Evolutionary conservation across 1,140 invertebrate genomes (phyloP), one percentile per base, ranked within the genome.

Genomic region (Drosophila nigrodunni): DNA sequence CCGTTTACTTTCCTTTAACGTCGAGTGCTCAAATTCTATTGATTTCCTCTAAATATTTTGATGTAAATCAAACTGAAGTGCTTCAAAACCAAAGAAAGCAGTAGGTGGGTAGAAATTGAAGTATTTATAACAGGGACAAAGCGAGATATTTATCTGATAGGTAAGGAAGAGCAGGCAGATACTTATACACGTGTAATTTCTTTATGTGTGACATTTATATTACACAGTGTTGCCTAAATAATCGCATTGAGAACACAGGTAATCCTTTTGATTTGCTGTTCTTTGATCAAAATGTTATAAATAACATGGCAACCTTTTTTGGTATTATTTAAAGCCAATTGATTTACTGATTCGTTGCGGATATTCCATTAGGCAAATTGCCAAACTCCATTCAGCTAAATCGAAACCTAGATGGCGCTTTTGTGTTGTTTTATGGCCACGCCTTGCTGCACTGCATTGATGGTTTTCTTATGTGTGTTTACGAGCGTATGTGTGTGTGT

Each of bases 301-400:
- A 60, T 68, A 59, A 58, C 13, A 41, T 50, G 35, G 11, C 15
- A 50, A 41, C 34, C 18, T 67, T 66, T 30, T 57, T 66, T 35
- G 8, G 9, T 9, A 66, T 25, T 46, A 47, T 37, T 47, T 43
- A 10, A 47, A 34, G 50, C 35, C 60, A 71, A 71, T 71, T 65
- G 60, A 71, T 55, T 71, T 71, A 58, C 52, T 34, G 34, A 67
- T 64, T 64, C 34, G 60, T 71, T 71, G 34, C 60, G 60, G 60
- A 39, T 71, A 44, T 55, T 55, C 50, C 70, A 73, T 73, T 73
- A 54, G 70, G 44, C 64, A 67, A 73, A 73, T 67, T 65, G 50
- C 60, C 50, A 65, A 71, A 55, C 55, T 30, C 39, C 60, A 9
- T 46, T 71, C 11, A 64, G 39, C 68, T 49, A 57, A 57, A 71